Percentiles rank a stretch among this genome's conserved stretches.
These are phyloP conservation scores for Heteromormyrus szaboi DNA, from an alignment of 2,797 vertebrate species.

Conservation along the genomic window DNA sequence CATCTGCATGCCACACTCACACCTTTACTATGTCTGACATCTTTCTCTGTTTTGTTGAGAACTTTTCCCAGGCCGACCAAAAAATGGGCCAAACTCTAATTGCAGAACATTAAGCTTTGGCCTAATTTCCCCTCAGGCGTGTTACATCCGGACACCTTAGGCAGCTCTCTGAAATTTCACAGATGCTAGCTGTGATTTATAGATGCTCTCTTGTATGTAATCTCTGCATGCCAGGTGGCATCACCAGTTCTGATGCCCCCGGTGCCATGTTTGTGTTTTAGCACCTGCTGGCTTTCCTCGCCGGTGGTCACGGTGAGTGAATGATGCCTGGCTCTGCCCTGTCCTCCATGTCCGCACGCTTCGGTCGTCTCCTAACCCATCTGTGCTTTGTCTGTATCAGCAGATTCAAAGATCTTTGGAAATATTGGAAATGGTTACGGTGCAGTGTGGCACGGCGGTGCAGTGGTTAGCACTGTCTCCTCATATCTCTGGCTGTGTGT, in stretches of 20 bases:
- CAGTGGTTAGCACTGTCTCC: neutral
- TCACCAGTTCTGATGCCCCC: neutral
- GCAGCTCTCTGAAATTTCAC: neutral
- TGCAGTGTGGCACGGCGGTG: neutral
- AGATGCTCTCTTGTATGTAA: neutral
- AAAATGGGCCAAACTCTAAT: neutral
- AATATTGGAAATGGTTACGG: neutral
- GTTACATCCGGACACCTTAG: neutral
- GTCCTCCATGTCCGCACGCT: neutral
- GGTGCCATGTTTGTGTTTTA: neutral
- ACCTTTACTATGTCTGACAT: neutral
- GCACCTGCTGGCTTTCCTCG: neutral
- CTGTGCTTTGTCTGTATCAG: neutral
- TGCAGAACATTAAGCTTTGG: neutral
- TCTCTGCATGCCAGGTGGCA: neutral
- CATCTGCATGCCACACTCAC: neutral
- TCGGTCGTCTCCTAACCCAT: neutral
- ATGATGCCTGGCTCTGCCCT: neutral
- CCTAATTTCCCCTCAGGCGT: neutral
- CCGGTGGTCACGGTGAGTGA: neutral
- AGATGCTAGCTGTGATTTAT: neutral
- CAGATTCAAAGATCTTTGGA: neutral
- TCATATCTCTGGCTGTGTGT: neutral
- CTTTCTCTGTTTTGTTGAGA: neutral
- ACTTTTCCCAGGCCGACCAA: neutral